Evolutionary conservation across 2,797 vertebrate species (phyloP), one percentile per base, ranked within the genome.

Genomic region (Dermochelys coriacea): DNA sequence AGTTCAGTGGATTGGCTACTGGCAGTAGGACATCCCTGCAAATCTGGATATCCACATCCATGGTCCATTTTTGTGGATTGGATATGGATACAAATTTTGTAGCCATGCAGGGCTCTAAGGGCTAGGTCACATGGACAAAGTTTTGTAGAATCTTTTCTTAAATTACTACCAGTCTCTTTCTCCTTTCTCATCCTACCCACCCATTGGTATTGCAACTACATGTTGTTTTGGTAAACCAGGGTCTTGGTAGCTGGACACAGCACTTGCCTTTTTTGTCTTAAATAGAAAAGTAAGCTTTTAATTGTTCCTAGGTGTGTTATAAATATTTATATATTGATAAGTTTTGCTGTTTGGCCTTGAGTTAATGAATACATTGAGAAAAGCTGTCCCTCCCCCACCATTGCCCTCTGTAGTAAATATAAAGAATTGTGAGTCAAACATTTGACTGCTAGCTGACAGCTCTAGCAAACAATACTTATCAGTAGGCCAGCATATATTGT

Each of bases 401-500:
- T 2, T 93, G 89, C 93, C 21, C 54, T 95, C 25, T 77, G 29
- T 91, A 82, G 37, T 41, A 59, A 59, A 59, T 59, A 29, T 55
- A 91, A 81, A 49, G 71, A 92, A 29, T 81, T 92, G 29, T n/a
- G 37, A 94, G 89, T 83, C 82, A 74, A 5, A 84, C 74, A 52
- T 77, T 93, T 93, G 57, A 45, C 57, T 64, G 81, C 86, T 75
- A 93, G 54, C 19, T 4, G 4, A 87, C 85, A 91, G 55, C 88
- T 59, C 74, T 75, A 1, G 91, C 95, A 80, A 93, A 95, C 79
- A 91, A 85, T 85, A 83, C 19, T 78, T 96, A 91, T 64, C 1
- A 11, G 91, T 87, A 82, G 87, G 80, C 95, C 89, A 94, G 93
- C 78, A 41, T 87, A 95, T 95, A 41, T 87, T 87, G 78, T 0